Base-by-base conservation (phyloP, 1,140 invertebrate genomes). In the Drosophila setifemur region DNA sequence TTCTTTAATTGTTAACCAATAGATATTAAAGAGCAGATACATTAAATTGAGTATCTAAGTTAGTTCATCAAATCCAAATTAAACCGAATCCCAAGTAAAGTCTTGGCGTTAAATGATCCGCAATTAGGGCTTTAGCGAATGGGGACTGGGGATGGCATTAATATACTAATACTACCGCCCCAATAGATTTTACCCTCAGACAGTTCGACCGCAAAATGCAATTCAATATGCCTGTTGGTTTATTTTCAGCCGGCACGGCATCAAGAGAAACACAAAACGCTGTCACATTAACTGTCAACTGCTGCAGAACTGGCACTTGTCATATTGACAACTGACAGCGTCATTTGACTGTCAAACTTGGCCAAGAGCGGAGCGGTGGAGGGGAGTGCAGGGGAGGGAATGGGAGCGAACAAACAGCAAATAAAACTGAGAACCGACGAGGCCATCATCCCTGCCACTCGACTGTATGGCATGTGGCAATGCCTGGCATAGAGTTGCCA, bases 201-300 rank as follows among this genome's bases (percentile, higher is more conserved):
- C 19, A 18, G 14, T 28, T 12, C 57, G 37, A 54, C 61, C 64
- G 42, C 33, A 69, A 60, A n/a, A 21, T 73, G 81, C 81, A 86
- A 79, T 86, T 69, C 74, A 86, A 85, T 85, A 79, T 71, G 79
- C 55, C 74, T 81, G 79, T 86, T 71, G 78, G 75, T 86, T 85
- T 75, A 79, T 85, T 85, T 83, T 60, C 44, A 72, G 82, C 53
- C 70, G 60, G 70, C 78, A 79, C 53, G 66, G 53, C 61, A 66
- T 64, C 49, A 49, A 47, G 57, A 64, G 67, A 70, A 70, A 72
- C 69, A 72, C 55, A 72, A 86, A 78, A 68, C 75, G 67, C 76
- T 87, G 76, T 86, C 81, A 85, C 81, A 87, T 85, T 85, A 85
- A 85, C 81, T 85, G 81, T 85, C 81, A 85, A 86, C 81, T 85